Percentiles rank a stretch among this genome's conserved stretches.
Conservation (phyloP, 2,113 vertebrate species). For the Tetrax tetrax region DNA sequence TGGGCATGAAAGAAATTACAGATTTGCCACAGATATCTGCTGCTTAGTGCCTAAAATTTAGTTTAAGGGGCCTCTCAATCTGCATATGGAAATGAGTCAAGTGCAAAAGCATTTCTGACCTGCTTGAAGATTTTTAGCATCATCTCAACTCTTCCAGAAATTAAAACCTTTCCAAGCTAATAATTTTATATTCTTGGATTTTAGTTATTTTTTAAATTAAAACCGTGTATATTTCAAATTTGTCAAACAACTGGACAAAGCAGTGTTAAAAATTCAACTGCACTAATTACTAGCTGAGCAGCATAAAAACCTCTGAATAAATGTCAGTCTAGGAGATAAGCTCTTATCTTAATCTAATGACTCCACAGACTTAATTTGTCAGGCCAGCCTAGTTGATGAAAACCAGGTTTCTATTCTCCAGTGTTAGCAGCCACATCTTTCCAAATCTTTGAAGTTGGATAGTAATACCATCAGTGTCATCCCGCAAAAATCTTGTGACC, state of each 20-base stretch:
- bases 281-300: slow-evolving; percentile 92
- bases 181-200: slow-evolving; percentile 22
- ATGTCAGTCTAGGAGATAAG: slow-evolving; percentile 95
- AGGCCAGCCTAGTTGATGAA: slow-evolving; percentile 88
- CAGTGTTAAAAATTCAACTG: slow-evolving; percentile 86
- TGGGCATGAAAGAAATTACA: slow-evolving; percentile 63
- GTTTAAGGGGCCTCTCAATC: slow-evolving; percentile 30
- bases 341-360: slow-evolving; percentile 99
- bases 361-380: slow-evolving; percentile 96
- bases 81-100: slow-evolving; percentile 63
- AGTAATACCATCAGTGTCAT: slow-evolving; percentile 83
- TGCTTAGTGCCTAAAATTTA: slow-evolving; percentile 27
- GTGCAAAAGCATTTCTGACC: slow-evolving; percentile 37
- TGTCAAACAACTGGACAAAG: slow-evolving; percentile 78
- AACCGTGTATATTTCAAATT: slow-evolving; percentile 45
- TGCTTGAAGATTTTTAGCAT: slow-evolving; percentile 32
- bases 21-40: slow-evolving; percentile 50
- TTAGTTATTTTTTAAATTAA: slow-evolving; percentile 38
- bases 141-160: slow-evolving; percentile 57
- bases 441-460: slow-evolving; percentile 85
- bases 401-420: slow-evolving; percentile 86
- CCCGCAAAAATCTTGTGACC: slow-evolving; percentile 81
- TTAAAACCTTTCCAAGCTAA: slow-evolving; percentile 62
- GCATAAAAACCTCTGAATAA: slow-evolving; percentile 92
- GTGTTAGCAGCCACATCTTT: slow-evolving; percentile 90